Percentiles rank a stretch among this genome's conserved stretches.
These are phyloP conservation scores for Podarcis muralis DNA, from an alignment of 2,113 vertebrate species.

Conservation along the genomic window DNA sequence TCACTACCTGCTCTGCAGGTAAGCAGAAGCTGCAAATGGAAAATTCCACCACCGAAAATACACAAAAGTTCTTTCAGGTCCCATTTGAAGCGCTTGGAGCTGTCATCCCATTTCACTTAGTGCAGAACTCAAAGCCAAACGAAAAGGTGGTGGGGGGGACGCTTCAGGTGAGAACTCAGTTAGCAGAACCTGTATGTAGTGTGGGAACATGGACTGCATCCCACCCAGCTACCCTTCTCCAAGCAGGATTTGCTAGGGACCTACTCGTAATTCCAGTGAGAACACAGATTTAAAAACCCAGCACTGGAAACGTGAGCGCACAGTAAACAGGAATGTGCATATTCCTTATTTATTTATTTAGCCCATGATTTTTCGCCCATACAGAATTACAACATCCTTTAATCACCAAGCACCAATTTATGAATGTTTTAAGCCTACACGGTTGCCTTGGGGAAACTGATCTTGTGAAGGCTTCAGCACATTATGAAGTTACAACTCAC, in stretches of 20 bases:
- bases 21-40: slow-evolving; percentile 3
- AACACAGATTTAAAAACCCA: too few relatives aligned
- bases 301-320: too few relatives aligned
- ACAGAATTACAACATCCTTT: neutral
- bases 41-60: neutral
- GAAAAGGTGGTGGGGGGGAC: neutral
- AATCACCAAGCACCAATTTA: neutral
- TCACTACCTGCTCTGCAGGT: neutral
- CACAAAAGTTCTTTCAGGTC: neutral
- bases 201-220: too few relatives aligned
- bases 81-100: neutral
- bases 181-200: too few relatives aligned
- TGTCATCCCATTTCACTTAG: neutral
- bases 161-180: too few relatives aligned
- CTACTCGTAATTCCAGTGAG: too few relatives aligned
- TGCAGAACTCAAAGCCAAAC: neutral
- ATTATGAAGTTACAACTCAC: neutral
- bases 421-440: neutral
- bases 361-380: neutral
- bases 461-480: neutral
- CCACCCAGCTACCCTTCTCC: too few relatives aligned
- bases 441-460: neutral
- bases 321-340: neutral
- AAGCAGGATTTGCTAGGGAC: too few relatives aligned
- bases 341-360: neutral